Evolutionary conservation across 92 coral and sea anemone genomes (phyloP).

Genomic region (Muricea muricata): DNA sequence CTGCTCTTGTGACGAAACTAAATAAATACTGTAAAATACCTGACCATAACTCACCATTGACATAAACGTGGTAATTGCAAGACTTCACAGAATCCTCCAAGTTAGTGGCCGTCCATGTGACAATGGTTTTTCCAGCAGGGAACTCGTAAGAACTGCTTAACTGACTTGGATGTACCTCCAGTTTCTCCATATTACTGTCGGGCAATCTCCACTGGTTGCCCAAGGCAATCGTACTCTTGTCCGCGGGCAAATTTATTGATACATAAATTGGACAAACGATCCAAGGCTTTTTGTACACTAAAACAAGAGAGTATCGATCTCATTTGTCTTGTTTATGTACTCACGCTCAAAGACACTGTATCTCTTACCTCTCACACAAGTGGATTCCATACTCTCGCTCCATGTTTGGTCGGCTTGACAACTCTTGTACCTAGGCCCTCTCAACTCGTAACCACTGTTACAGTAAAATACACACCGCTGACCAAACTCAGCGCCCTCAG

Average conservation of each 20-base stretch:
- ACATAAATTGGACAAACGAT: slow-evolving; percentile 86
- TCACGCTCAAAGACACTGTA: too few species aligned
- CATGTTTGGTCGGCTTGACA: slow-evolving; percentile 84
- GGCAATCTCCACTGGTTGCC: slow-evolving; percentile 89
- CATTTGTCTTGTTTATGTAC: background rate
- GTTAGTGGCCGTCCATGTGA: slow-evolving; percentile 91
- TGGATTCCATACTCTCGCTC: slow-evolving; percentile 76
- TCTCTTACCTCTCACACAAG: slow-evolving; percentile 89
- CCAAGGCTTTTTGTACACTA: slow-evolving; percentile 94
- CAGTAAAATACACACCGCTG: slow-evolving; percentile 92
- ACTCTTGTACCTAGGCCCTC: slow-evolving; percentile 91
- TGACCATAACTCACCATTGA: slow-evolving; percentile 61
- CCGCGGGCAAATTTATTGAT: slow-evolving; percentile 66
- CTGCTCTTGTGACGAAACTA: too few species aligned
- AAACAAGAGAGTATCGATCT: background rate
- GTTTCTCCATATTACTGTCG: slow-evolving; percentile 77
- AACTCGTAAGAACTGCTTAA: slow-evolving; percentile 79
- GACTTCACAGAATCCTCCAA: slow-evolving; percentile 73
- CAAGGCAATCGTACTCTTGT: slow-evolving; percentile 70
- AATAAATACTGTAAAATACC: too few species aligned
- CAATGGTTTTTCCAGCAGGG: slow-evolving; percentile 88
- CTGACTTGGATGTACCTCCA: slow-evolving; percentile 75
- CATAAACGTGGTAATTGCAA: slow-evolving; percentile 80
- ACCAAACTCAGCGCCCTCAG: slow-evolving; percentile 84
- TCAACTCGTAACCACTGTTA: slow-evolving; percentile 80